A percentile compares a stretch with the other conserved stretches of the same genome.
These are phyloP conservation scores for Mellilla xanthometata DNA, from an alignment of 2,888 invertebrate genomes.

Conservation along the genomic window DNA sequence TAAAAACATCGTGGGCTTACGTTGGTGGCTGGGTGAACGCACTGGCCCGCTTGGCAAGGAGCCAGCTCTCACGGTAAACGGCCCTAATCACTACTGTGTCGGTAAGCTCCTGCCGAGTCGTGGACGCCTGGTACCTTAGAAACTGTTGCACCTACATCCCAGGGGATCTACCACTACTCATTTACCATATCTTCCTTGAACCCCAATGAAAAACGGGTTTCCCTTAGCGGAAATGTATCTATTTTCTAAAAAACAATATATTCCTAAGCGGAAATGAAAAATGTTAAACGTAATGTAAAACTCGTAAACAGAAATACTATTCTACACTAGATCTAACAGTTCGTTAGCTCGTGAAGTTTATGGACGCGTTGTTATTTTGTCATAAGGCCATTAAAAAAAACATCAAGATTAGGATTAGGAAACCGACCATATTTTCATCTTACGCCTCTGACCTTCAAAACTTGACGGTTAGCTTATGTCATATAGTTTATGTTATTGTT, in stretches of 20 bases:
- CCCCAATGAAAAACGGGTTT: too few relatives aligned
- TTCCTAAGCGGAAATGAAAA: too few relatives aligned
- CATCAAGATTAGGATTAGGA: not conserved
- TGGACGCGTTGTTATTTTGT: constrained; percentile 4
- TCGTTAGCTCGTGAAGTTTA: constrained; percentile 16
- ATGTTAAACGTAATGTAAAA: too few relatives aligned
- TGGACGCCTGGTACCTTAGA: constrained; percentile 69
- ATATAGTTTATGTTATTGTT: constrained; percentile 3
- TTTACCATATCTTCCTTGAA: too few relatives aligned
- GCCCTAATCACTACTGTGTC: constrained; percentile 71
- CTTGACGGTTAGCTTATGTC: constrained; percentile 19
- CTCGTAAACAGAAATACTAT: too few relatives aligned
- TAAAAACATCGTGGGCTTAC: constrained; percentile 62
- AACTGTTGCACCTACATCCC: constrained; percentile 48
- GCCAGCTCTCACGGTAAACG: constrained; percentile 78
- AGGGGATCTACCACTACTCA: constrained; percentile 23
- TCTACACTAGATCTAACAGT: not conserved
- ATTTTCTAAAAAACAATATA: too few relatives aligned
- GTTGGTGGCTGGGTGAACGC: constrained; percentile 68
- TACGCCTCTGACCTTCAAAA: constrained; percentile 9
- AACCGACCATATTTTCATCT: not conserved
- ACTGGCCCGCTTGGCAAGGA: constrained; percentile 75
- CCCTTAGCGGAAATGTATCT: too few relatives aligned
- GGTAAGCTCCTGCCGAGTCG: constrained; percentile 69
- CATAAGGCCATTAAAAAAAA: not conserved